Base-by-base conservation (phyloP, 2,797 vertebrate species). In the Petrocephalus sullivani region DNA sequence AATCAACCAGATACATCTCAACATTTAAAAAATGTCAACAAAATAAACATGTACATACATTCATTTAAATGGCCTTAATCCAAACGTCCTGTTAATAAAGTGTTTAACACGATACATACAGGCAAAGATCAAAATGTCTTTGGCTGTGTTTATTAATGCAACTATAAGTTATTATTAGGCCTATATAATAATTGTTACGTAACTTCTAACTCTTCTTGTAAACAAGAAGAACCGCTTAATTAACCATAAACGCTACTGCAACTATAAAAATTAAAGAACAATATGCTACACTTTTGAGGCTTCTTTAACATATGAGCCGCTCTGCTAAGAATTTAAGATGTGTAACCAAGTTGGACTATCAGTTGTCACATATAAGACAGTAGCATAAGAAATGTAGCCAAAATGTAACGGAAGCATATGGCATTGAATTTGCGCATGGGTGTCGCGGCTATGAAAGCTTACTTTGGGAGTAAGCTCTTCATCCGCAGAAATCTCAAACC, bases 61-160 rank as follows among this genome's bases (percentile, higher is more conserved):
- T 86, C 56, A 86, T 60, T 60, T 60, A 86, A 86, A 61, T 61
- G 16, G 33, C 28, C 28, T 33, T 85, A 57, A 85, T 56, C 56
- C 41, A 16, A 51, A 51, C 28, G 23, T 33, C 9, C 57, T 87
- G 85, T 49, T 87, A 23, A 64, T 49, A 81, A 49, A 46, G 75
- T 81, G 37, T 49, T 81, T 81, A 49, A n/a, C 19, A 41, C 41
- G 41, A 49, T 81, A 81, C 8, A 81, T 81, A 21, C 16, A 46
- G 16, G 41, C 19, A 49, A 81, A 81, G 41, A 49, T 81, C 8
- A 81, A 49, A 49, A n/a, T 46, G 41, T 81, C 41, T 81, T 81
- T 81, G 75, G 75, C 75, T 81, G 75, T 37, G 28, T 71, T 71
- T 71, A 81, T 81, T 49, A 16, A 49, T 81, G 75, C 75, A 81